A percentile compares a stretch with the other conserved stretches of the same genome.
These are phyloP conservation scores for Leucophenga maculata DNA, from an alignment of 2,888 invertebrate species.

Conservation along the genomic window DNA sequence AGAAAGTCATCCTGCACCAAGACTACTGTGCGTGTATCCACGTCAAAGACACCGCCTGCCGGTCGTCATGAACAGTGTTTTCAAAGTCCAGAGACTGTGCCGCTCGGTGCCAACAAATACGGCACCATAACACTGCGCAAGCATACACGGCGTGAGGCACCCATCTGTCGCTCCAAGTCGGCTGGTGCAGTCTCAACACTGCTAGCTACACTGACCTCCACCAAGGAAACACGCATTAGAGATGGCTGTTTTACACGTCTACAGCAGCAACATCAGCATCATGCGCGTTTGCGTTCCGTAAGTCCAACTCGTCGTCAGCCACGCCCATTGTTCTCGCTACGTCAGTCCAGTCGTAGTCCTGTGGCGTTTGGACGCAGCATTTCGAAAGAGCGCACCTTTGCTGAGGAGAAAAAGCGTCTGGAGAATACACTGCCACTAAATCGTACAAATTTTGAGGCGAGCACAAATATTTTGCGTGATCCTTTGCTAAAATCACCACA, in stretches of 20 bases:
- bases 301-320: slow-evolving; percentile 63
- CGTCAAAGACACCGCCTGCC: slow-evolving; percentile 50
- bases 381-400: slow-evolving; percentile 76
- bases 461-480: slow-evolving; percentile 72
- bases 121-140: slow-evolving; percentile 70
- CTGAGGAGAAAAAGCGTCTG: slow-evolving; percentile 74
- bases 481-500: slow-evolving; percentile 76
- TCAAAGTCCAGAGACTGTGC: slow-evolving; percentile 60
- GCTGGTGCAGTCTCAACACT: slow-evolving; percentile 65
- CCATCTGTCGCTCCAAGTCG: slow-evolving; percentile 69
- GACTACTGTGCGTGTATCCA: slow-evolving; percentile 73
- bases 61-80: slow-evolving; percentile 69
- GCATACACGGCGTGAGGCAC: slow-evolving; percentile 61
- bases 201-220: slow-evolving; percentile 51
- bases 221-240: slow-evolving; percentile 52
- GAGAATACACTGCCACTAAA: slow-evolving; percentile 70
- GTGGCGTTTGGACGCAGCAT: slow-evolving; percentile 72
- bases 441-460: slow-evolving; percentile 69
- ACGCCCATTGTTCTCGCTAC: slow-evolving; percentile 51
- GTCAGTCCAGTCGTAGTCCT: slow-evolving; percentile 71
- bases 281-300: slow-evolving; percentile 59
- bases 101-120: slow-evolving; percentile 63
- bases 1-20: slow-evolving; percentile 81
- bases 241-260: slow-evolving; percentile 52
- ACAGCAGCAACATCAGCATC: slow-evolving; percentile 53